Base-by-base conservation (phyloP, 2,797 vertebrate genomes). In the Sylvia borin region DNA sequence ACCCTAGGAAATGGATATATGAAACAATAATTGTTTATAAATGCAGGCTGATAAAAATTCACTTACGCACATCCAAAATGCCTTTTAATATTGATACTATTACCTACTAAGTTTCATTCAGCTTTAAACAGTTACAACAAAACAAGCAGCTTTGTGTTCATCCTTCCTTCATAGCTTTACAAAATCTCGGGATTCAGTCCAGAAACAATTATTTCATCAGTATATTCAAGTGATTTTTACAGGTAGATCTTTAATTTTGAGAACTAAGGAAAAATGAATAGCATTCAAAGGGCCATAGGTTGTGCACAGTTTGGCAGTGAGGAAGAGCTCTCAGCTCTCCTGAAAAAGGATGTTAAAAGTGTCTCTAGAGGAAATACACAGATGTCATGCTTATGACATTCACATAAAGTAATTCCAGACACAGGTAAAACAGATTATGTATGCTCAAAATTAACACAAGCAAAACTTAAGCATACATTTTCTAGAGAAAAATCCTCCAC, bases 1-100 rank as follows among this genome's bases (percentile, higher is more conserved):
- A 87, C 99, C 99, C 99, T 99, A 97, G 95, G 93, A 90, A 93
- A 96, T 55, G 7, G 64, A 13, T 62, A 92, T 18, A 17, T 75
- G 73, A 65, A 72, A 55, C 22, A 75, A 80, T 10, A 5, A 40
- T 5, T 58, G 14, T 48, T 87, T 55, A 60, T 2, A 78, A 62
- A 64, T 5, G 58, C 11, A 73, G 47, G 25, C 26, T 66, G 65
- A 76, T 67, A 32, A 87, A 92, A 93, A 85, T 34, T 90, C 36
- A 77, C 25, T 65, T 42, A 60, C 32, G 75, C 21, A 62, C 29
- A 36, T 42, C 29, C 50, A 66, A 76, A 95, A 95, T 58, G 5
- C 58, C 29, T 83, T 78, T 62, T 60, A 72, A 85, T 34, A 65
- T 16, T 48, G 13, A 90, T 10, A n/a, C 18, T 66, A 67, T 18